Conservation (phyloP, 2,113 vertebrate species). For the Cynocephalus volans region DNA sequence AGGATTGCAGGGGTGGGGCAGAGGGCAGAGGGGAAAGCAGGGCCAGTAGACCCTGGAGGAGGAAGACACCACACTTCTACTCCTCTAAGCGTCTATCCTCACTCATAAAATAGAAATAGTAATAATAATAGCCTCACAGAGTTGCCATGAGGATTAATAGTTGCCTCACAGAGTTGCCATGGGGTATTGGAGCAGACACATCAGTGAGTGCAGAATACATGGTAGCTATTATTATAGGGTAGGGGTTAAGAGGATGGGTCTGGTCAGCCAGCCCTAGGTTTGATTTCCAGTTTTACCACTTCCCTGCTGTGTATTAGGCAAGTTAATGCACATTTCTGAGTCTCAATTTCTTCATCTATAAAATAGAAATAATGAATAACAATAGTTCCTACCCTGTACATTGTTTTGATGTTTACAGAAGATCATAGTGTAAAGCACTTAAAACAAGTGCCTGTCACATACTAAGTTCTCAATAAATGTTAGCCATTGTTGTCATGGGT, state of each 20-base stretch:
- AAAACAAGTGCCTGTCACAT: not conserved
- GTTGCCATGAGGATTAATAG: not conserved
- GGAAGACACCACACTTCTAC: not conserved
- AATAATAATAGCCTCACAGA: conserved; percentile 30
- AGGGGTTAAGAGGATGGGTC: conserved; percentile 20
- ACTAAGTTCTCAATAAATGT: not conserved
- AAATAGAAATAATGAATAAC: conserved; percentile 55
- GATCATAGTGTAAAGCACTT: not conserved
- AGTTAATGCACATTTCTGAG: conserved; percentile 57
- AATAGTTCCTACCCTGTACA: not conserved
- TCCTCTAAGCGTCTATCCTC: not conserved
- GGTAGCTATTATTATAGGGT: not conserved
- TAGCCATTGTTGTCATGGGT: not conserved
- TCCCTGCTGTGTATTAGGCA: conserved; percentile 13
- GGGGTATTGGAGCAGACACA: not conserved
- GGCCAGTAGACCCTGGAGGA: not conserved
- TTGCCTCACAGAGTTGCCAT: not conserved
- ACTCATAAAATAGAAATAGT: conserved; percentile 29
- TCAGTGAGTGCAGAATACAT: not conserved
- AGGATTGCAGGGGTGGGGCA: not conserved
- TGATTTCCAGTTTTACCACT: conserved; percentile 49
- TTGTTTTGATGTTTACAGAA: conserved; percentile 57
- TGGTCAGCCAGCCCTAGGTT: not conserved
- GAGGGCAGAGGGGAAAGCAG: not conserved
- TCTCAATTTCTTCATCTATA: conserved; percentile 61